Conservation (phyloP, 37 sponge, comb jelly and placozoan genomes). For the Spongia lamella region DNA sequence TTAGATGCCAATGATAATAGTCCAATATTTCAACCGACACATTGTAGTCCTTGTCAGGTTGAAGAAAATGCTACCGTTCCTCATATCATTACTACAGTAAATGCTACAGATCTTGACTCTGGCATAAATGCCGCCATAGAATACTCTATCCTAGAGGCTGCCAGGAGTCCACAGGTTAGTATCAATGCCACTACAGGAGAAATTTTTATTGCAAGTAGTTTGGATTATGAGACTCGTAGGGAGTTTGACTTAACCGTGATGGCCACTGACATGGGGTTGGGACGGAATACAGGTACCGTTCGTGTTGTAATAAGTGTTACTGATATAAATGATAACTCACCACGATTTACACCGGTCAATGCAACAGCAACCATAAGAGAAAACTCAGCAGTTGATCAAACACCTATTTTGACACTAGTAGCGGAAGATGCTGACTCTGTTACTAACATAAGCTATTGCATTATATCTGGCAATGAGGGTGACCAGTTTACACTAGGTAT, state of each 20-base stretch:
- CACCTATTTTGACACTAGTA: conserved; percentile 9
- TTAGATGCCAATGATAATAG: conserved; percentile 18
- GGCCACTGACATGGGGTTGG: conserved; percentile 14
- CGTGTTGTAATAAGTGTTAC: conserved; percentile 30
- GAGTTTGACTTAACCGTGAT: conserved; percentile 22
- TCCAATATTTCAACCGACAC: conserved; percentile 2
- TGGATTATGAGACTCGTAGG: conserved; percentile 43
- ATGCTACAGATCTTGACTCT: conserved; percentile 22
- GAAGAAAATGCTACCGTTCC: background rate
- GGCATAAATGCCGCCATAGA: conserved; percentile 24
- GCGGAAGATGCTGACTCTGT: conserved; percentile 52
- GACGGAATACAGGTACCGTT: conserved; percentile 3
- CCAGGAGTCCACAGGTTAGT: conserved; percentile 13
- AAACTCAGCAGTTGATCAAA: background rate
- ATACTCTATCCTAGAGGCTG: conserved; percentile 29
- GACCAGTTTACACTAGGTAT: conserved; percentile 28
- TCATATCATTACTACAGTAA: background rate
- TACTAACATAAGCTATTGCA: conserved; percentile 47
- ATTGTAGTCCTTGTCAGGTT: background rate
- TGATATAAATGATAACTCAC: conserved; percentile 72
- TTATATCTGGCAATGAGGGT: conserved; percentile 32
- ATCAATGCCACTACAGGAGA: no score
- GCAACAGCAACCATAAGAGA: conserved; percentile 18
- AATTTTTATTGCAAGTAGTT: conserved; percentile 6
- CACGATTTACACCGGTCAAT: conserved; percentile 30